These are phyloP conservation scores for Barbus barbus DNA, from an alignment of 2,113 vertebrate species.

Conservation along the genomic window DNA sequence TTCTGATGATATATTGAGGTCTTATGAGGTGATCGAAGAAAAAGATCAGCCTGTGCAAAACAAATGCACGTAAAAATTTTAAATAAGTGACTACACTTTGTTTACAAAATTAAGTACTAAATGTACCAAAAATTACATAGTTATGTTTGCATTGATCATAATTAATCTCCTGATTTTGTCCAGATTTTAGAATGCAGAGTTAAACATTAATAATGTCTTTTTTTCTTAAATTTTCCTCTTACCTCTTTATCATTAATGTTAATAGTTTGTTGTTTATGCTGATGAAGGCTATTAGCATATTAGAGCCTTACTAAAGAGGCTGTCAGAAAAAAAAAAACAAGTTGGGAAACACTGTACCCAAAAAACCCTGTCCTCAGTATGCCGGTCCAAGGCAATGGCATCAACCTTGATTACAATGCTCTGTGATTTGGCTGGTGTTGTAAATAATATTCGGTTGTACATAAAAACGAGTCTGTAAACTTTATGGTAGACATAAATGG, in stretches of 20 bases:
- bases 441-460: constrained; percentile 42
- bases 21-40: too few relatives aligned
- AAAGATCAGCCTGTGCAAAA: too few relatives aligned
- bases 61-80: background rate
- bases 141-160: background rate
- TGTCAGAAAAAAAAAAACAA: background rate
- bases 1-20: too few relatives aligned
- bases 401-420: constrained; percentile 28
- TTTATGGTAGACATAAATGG: constrained; percentile 52
- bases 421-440: constrained; percentile 28
- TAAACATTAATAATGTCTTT: background rate
- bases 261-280: background rate
- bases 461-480: constrained; percentile 54
- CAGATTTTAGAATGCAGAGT: background rate
- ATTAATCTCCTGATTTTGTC: background rate
- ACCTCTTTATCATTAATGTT: background rate
- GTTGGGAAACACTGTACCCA: too few relatives aligned
- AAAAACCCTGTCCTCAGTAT: constrained; percentile 8
- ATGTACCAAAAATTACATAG: background rate
- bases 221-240: background rate
- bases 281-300: background rate
- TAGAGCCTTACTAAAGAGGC: background rate
- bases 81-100: background rate
- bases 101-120: background rate
- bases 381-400: background rate